Evolutionary conservation across 2,888 invertebrate species (phyloP).

Genomic region (Coleophora deauratella): DNA sequence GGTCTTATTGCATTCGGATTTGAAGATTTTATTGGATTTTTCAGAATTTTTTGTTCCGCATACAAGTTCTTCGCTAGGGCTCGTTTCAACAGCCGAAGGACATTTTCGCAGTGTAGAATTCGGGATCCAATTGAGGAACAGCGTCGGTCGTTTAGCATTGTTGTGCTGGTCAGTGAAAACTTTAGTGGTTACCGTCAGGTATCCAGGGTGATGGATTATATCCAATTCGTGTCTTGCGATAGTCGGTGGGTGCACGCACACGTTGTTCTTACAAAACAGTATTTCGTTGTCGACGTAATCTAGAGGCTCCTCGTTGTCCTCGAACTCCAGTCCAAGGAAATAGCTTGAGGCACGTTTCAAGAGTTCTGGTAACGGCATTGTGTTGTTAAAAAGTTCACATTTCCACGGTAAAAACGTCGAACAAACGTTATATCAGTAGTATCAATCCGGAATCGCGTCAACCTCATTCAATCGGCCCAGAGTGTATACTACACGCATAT

Average conservation of each 20-base stretch:
- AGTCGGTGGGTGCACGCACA: constrained; percentile 96
- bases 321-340: constrained; percentile 81
- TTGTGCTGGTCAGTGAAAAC: constrained; percentile 85
- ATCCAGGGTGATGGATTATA: constrained; percentile 92
- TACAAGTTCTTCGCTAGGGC: constrained; percentile 57
- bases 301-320: constrained; percentile 73
- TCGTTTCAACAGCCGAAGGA: constrained; percentile 81
- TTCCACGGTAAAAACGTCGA: constrained; percentile 22
- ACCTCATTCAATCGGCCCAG: constrained; percentile 47
- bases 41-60: constrained; percentile 39
- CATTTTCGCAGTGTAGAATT: constrained; percentile 91
- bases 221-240: constrained; percentile 87
- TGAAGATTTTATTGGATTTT: constrained; percentile 37
- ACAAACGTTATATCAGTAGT: too few species aligned
- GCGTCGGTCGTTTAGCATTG: constrained; percentile 83
- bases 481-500: constrained; percentile 63
- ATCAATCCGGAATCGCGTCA: constrained; percentile 36
- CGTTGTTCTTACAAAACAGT: constrained; percentile 95
- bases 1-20: constrained; percentile 26
- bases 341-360: constrained; percentile 86
- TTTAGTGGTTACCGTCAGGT: constrained; percentile 90
- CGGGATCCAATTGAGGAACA: constrained; percentile 96
- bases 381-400: constrained; percentile 42
- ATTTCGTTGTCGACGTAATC: constrained; percentile 89
- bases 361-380: constrained; percentile 85